phyloP scores from a whole-genome alignment of 2,797 vertebrate genomes.

The Dallia pectoralis region DNA sequence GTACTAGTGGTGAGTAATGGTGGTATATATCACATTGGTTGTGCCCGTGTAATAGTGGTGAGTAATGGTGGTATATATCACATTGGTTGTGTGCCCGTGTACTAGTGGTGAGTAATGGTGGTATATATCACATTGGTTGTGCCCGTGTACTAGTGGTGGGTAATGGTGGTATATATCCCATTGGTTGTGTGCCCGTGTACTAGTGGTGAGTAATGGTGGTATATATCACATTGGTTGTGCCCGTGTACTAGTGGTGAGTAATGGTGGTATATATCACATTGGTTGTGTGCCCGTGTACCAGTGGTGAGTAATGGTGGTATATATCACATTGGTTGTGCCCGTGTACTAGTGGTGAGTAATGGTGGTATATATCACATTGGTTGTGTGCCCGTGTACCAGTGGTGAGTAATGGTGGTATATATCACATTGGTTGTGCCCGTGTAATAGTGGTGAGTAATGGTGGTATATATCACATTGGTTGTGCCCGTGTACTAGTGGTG shows the following conservation, averaged over 20 bases:
- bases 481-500: constrained; percentile 27
- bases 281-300: constrained; percentile 27
- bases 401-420: neutral
- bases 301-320: neutral
- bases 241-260: constrained; percentile 24
- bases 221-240: constrained; percentile 14
- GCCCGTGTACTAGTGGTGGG: constrained; percentile 35
- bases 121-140: constrained; percentile 10
- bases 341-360: constrained; percentile 13
- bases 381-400: constrained; percentile 26
- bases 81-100: constrained; percentile 21
- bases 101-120: constrained; percentile 9
- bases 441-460: constrained; percentile 14
- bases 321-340: constrained; percentile 24
- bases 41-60: constrained; percentile 27
- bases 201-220: constrained; percentile 10
- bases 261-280: constrained; percentile 7
- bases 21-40: constrained; percentile 6
- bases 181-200: too few relatives aligned
- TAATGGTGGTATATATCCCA: too few relatives aligned
- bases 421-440: constrained; percentile 19
- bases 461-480: constrained; percentile 6
- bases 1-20: constrained; percentile 14
- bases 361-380: constrained; percentile 8
- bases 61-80: constrained; percentile 2